A percentile compares a stretch with the other conserved stretches of the same genome.
Conservation (phyloP, 1,140 invertebrate genomes). For the Zelostemma sp. region DNA sequence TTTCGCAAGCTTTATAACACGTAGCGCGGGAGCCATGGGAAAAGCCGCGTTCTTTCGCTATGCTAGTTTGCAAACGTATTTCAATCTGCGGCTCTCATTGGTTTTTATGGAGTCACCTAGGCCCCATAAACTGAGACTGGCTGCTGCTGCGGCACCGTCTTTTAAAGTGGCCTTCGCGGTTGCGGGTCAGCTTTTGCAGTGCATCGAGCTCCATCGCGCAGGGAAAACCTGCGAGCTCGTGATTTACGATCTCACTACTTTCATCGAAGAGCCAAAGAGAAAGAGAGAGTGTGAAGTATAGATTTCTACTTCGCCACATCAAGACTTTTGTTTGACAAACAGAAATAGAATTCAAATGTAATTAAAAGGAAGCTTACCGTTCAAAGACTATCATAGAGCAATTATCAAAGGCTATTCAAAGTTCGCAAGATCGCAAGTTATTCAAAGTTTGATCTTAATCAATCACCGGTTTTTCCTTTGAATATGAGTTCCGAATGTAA, state of each 20-base stretch:
- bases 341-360: too few species aligned
- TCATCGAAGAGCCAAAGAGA: constrained; percentile 43
- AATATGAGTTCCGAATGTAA: constrained; percentile 11
- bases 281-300: too few species aligned
- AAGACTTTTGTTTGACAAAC: too few species aligned
- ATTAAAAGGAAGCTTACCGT: too few species aligned
- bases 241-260: constrained; percentile 49
- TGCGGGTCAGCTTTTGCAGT: constrained; percentile 36
- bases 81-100: constrained; percentile 52
- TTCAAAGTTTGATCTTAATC: constrained; percentile 5
- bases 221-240: constrained; percentile 38
- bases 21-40: constrained; percentile 36
- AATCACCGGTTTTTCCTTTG: constrained; percentile 5
- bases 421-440: background rate
- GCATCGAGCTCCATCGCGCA: constrained; percentile 41
- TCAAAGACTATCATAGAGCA: background rate
- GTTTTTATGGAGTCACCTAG: constrained; percentile 51
- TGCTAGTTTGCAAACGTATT: constrained; percentile 49
- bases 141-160: constrained; percentile 18
- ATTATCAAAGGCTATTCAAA: constrained; percentile 8
- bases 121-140: constrained; percentile 40
- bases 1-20: constrained; percentile 41
- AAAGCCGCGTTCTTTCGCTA: constrained; percentile 27
- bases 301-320: constrained; percentile 41
- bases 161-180: constrained; percentile 44